Conservation (phyloP, 2,888 invertebrate species). For the Mystacides longicornis region DNA sequence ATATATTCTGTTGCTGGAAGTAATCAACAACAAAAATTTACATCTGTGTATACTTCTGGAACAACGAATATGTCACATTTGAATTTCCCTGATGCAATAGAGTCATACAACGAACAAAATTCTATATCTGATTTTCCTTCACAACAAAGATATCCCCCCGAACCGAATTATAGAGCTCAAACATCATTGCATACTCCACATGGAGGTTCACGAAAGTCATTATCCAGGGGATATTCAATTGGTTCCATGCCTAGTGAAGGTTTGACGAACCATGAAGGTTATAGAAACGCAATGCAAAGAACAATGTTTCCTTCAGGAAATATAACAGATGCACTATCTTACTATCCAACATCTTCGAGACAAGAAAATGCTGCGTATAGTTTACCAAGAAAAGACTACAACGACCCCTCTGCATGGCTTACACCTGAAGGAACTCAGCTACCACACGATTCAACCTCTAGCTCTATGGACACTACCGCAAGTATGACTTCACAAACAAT, state of each 20-base stretch:
- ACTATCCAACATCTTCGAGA: slow-evolving; percentile 67
- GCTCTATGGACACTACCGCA: slow-evolving; percentile 46
- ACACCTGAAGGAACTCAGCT: slow-evolving; percentile 49
- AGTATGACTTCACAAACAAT: slow-evolving; percentile 48
- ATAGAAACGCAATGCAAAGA: slow-evolving; percentile 57
- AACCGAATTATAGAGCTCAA: slow-evolving; percentile 51
- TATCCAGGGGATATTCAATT: slow-evolving; percentile 54
- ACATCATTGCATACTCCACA: slow-evolving; percentile 43
- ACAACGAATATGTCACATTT: slow-evolving; percentile 55
- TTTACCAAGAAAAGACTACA: slow-evolving; percentile 47
- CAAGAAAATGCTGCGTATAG: slow-evolving; percentile 49
- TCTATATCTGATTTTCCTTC: slow-evolving; percentile 33
- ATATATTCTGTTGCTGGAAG: slow-evolving; percentile 70
- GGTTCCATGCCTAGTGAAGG: slow-evolving; percentile 44
- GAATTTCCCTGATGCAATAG: slow-evolving; percentile 61
- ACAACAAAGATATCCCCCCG: slow-evolving; percentile 42
- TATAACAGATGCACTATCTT: slow-evolving; percentile 73
- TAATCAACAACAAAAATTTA: slow-evolving; percentile 62
- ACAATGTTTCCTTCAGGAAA: slow-evolving; percentile 64
- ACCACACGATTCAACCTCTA: slow-evolving; percentile 50
- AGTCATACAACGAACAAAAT: slow-evolving; percentile 46
- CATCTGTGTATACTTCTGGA: slow-evolving; percentile 66
- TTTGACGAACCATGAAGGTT: slow-evolving; percentile 54
- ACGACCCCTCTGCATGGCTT: slow-evolving; percentile 54
- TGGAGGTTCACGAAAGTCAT: slow-evolving; percentile 37